A percentile compares a stretch with the other conserved stretches of the same genome.
Evolutionary conservation across 2,113 vertebrate genomes (phyloP).

Genomic region (Piprites chloris): DNA sequence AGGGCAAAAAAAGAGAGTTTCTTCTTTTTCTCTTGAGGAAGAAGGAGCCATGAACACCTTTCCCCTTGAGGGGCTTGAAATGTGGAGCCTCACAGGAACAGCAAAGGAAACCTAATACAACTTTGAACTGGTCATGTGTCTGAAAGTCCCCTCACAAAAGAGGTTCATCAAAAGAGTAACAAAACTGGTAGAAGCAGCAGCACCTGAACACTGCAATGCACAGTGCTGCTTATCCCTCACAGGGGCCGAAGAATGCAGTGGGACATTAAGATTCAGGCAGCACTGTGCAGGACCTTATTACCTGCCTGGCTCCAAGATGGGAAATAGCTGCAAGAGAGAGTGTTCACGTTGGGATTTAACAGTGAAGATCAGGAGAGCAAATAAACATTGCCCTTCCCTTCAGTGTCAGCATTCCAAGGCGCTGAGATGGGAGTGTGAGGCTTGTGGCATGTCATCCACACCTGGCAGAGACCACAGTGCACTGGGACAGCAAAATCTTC

Average conservation of each 20-base stretch:
- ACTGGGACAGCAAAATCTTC: background rate
- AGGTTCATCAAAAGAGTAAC: background rate
- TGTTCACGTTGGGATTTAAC: background rate
- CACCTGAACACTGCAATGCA: background rate
- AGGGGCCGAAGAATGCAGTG: background rate
- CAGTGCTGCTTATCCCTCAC: background rate
- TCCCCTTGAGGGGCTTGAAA: background rate
- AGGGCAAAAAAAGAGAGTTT: background rate
- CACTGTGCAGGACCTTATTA: background rate
- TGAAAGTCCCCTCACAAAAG: background rate
- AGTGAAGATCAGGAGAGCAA: background rate
- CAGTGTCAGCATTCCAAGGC: background rate
- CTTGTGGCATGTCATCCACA: background rate
- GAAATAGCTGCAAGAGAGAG: background rate
- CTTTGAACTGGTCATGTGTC: background rate
- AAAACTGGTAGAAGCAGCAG: background rate
- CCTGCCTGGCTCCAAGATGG: background rate
- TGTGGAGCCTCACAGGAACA: fast-evolving
- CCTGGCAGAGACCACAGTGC: background rate
- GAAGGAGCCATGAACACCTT: background rate
- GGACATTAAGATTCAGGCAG: background rate
- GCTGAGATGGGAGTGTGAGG: background rate
- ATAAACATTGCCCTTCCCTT: background rate
- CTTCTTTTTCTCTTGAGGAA: background rate
- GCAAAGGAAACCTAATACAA: background rate